Percentiles rank a stretch among this genome's conserved stretches.
phyloP scores from a whole-genome alignment of 2,888 invertebrate species.

The Drepana falcataria region DNA sequence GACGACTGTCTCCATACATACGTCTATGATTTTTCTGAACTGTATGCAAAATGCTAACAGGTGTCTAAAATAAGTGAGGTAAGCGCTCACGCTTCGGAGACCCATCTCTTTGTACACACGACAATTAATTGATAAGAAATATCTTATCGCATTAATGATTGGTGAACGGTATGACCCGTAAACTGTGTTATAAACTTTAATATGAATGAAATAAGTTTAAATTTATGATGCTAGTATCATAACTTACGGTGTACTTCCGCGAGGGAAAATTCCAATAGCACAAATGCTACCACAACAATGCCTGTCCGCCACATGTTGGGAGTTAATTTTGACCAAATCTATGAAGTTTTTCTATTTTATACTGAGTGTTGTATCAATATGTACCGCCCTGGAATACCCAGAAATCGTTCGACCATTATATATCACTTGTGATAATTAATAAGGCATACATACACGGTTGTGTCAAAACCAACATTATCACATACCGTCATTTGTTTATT shows the following conservation, averaged over 20 bases:
- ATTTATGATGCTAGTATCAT: too few relatives aligned
- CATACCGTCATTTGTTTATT: not conserved
- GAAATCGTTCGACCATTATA: slow-evolving; percentile 25
- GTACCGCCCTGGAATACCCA: slow-evolving; percentile 26
- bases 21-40: too few relatives aligned
- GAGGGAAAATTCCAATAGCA: slow-evolving; percentile 23
- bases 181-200: too few relatives aligned
- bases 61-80: too few relatives aligned
- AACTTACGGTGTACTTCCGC: slow-evolving; percentile 43
- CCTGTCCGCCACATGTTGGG: slow-evolving; percentile 48
- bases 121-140: too few relatives aligned
- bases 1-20: too few relatives aligned
- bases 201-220: too few relatives aligned
- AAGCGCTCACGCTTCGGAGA: too few relatives aligned
- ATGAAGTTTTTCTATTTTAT: slow-evolving; percentile 47
- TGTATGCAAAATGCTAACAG: too few relatives aligned
- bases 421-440: slow-evolving; percentile 31
- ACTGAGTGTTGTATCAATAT: slow-evolving; percentile 31
- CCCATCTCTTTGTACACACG: too few relatives aligned
- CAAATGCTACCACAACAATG: slow-evolving; percentile 24
- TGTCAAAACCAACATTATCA: slow-evolving; percentile 23
- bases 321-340: slow-evolving; percentile 26
- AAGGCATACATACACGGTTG: slow-evolving; percentile 22
- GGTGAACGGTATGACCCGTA: too few relatives aligned
- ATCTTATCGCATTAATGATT: too few relatives aligned